phyloP scores from a whole-genome alignment of 2,888 invertebrate genomes.

The Machimus atricapillus region DNA sequence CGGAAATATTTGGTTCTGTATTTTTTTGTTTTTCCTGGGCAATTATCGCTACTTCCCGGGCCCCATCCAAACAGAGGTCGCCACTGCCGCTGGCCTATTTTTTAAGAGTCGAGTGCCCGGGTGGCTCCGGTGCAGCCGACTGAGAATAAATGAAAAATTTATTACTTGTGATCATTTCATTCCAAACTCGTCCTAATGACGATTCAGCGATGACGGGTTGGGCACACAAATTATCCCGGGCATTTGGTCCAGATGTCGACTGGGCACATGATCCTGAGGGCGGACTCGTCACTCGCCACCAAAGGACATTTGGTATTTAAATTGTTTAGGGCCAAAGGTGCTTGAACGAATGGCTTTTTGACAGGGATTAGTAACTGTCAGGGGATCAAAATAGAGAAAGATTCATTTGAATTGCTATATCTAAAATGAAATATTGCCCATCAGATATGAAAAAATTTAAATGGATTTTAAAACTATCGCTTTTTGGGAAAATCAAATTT shows the following conservation, averaged over 20 bases:
- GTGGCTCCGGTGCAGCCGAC: not conserved
- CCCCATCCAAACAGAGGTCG: not conserved
- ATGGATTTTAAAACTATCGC: not conserved
- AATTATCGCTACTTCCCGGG: not conserved
- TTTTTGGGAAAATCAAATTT: not conserved
- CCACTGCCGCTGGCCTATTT: not conserved
- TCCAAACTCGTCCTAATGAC: conserved; percentile 16
- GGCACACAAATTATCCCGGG: conserved; percentile 18
- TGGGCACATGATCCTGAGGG: not conserved
- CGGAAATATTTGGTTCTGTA: not conserved
- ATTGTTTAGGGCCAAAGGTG: not conserved
- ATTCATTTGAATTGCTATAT: too few species aligned
- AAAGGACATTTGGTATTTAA: not conserved
- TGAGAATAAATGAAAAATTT: conserved; percentile 39
- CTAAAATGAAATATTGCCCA: not conserved
- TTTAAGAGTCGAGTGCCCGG: not conserved
- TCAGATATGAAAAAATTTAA: not conserved
- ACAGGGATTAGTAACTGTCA: not conserved
- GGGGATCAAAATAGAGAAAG: not conserved
- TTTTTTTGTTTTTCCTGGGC: not conserved
- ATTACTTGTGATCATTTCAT: conserved; percentile 34
- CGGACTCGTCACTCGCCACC: not conserved
- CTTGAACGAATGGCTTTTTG: not conserved
- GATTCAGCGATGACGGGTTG: conserved; percentile 16
- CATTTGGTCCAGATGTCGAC: not conserved